These are phyloP conservation scores for Ellobium chinense DNA, from an alignment of 2,888 invertebrate genomes.

Conservation along the genomic window DNA sequence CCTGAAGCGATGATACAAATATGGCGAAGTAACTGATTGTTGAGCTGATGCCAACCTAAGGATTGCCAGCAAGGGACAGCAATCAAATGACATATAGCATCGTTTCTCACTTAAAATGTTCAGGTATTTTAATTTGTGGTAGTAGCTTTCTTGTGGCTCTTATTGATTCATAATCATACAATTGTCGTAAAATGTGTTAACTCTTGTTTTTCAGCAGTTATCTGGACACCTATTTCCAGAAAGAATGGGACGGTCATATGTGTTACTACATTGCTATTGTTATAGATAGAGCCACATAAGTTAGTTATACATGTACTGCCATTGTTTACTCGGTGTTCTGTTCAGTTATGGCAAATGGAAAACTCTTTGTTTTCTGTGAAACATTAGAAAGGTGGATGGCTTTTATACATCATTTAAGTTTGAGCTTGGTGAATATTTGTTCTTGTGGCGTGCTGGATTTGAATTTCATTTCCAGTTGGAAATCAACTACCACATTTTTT, in stretches of 20 bases:
- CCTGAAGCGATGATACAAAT: slow-evolving; percentile 49
- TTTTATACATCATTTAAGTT: no score
- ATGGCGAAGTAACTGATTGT: slow-evolving; percentile 48
- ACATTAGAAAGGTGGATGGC: no score
- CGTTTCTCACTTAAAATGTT: slow-evolving; percentile 48
- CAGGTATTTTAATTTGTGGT: slow-evolving; percentile 48
- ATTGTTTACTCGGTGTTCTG: no score
- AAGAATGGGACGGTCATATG: background rate
- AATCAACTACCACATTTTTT: no score
- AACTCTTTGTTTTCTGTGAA: no score
- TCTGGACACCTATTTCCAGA: background rate
- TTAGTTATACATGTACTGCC: no score
- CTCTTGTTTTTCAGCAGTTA: slow-evolving; percentile 21
- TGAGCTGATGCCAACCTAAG: slow-evolving; percentile 47
- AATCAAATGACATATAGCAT: slow-evolving; percentile 48
- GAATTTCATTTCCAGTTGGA: no score
- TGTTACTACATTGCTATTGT: no score
- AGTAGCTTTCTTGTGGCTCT: slow-evolving; percentile 45
- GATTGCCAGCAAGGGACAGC: slow-evolving; percentile 48
- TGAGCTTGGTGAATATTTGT: no score
- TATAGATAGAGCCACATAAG: no score
- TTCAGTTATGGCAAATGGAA: no score
- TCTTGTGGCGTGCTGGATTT: no score
- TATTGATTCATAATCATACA: slow-evolving; percentile 3
- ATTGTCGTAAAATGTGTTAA: slow-evolving; percentile 2